A percentile compares a stretch with the other conserved stretches of the same genome.
Conservation (phyloP, 2,888 invertebrate species). For the Pogonocherus hispidulus region DNA sequence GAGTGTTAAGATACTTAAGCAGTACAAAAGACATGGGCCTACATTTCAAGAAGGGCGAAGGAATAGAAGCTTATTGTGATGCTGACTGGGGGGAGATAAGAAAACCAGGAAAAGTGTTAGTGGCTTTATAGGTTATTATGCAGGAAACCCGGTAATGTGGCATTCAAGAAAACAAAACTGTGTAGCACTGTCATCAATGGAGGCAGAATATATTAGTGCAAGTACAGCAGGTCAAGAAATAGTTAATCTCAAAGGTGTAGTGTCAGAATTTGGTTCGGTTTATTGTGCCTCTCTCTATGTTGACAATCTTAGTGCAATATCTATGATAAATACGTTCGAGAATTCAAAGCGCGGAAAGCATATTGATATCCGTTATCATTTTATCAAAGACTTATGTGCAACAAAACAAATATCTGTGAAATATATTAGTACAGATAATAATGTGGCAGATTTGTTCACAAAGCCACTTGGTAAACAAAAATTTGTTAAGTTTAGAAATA, state of each 20-base stretch:
- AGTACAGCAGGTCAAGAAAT: neutral
- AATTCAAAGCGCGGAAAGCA: neutral
- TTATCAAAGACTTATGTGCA: neutral
- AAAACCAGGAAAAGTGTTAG: constrained; percentile 42
- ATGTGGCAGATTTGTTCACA: neutral
- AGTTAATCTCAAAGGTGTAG: neutral
- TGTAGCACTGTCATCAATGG: constrained; percentile 45
- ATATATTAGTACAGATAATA: neutral
- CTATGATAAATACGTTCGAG: neutral
- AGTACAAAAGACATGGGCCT: constrained; percentile 19
- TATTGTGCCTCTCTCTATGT: neutral
- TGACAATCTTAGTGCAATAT: neutral
- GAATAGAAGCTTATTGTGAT: constrained; percentile 34
- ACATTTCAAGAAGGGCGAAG: constrained; percentile 16
- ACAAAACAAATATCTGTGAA: neutral
- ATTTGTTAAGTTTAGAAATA: neutral
- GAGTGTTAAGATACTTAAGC: constrained; percentile 32
- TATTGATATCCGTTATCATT: neutral
- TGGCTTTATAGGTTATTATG: constrained; percentile 44
- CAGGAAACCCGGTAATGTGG: constrained; percentile 46
- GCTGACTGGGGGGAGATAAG: constrained; percentile 43
- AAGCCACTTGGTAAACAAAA: neutral
- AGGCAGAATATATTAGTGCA: neutral
- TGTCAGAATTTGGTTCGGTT: neutral
- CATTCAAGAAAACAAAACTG: constrained; percentile 46